These are phyloP conservation scores for Drosophila tani DNA, from an alignment of 1,140 invertebrate genomes.

Conservation along the genomic window DNA sequence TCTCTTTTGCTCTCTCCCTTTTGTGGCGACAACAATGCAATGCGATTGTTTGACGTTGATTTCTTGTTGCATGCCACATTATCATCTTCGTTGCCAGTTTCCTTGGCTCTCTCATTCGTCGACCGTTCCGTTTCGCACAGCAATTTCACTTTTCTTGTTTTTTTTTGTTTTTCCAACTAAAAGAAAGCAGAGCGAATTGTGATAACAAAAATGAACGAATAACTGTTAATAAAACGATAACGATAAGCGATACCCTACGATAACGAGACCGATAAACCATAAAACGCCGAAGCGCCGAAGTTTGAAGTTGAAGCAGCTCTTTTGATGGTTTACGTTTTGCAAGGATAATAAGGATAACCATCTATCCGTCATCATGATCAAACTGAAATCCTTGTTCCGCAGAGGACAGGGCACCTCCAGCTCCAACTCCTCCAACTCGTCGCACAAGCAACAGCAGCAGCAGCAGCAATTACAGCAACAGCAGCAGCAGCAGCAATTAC, in stretches of 20 bases:
- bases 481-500: conserved; percentile 52
- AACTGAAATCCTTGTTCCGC: conserved; percentile 92
- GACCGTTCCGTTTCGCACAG: conserved; percentile 32
- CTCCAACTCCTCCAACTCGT: conserved; percentile 75
- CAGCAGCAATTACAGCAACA: neutral
- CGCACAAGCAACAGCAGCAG: conserved; percentile 50
- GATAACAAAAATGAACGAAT: conserved; percentile 47
- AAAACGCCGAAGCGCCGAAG: neutral
- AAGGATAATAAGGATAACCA: conserved; percentile 20
- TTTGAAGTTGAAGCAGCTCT: conserved; percentile 14
- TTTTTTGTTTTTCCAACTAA: conserved; percentile 9
- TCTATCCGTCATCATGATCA: conserved; percentile 87
- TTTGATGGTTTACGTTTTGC: conserved; percentile 72
- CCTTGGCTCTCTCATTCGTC: conserved; percentile 15
- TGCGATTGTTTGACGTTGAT: conserved; percentile 19
- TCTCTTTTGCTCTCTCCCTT: neutral
- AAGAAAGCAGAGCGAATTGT: conserved; percentile 51
- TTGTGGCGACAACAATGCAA: conserved; percentile 39
- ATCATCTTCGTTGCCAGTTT: conserved; percentile 14
- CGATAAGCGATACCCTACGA: conserved; percentile 32
- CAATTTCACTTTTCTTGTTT: conserved; percentile 57
- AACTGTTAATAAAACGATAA: conserved; percentile 18
- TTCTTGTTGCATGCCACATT: conserved; percentile 50
- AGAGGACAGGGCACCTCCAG: conserved; percentile 87
- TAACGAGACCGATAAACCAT: conserved; percentile 23